Evolutionary conservation across 2,888 invertebrate genomes (phyloP).

Genomic region (Stegophylla sp.): DNA sequence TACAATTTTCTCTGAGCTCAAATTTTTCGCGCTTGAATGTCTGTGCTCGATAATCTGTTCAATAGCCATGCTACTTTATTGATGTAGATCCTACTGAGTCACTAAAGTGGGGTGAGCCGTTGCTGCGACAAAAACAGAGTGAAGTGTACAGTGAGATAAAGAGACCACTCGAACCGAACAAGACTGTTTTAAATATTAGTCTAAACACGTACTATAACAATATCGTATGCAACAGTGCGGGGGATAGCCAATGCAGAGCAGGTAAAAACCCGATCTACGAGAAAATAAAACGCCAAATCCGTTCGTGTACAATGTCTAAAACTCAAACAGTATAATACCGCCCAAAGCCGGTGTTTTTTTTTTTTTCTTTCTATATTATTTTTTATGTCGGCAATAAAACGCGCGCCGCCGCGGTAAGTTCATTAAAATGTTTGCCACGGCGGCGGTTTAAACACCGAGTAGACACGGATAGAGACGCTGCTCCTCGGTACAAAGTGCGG

Average conservation of each 20-base stretch:
- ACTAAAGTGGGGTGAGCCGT: no score
- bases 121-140: background rate
- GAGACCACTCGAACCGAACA: no score
- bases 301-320: background rate
- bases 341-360: background rate
- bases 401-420: background rate
- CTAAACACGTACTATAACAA: background rate
- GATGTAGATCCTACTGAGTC: no score
- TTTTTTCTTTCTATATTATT: background rate
- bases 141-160: no score
- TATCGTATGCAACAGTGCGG: background rate
- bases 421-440: background rate
- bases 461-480: background rate
- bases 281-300: background rate
- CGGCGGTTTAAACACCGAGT: constrained; percentile 15
- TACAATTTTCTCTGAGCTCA: no score
- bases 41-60: no score
- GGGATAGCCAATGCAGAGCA: no score
- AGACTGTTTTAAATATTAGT: no score
- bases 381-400: background rate
- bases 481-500: constrained; percentile 1
- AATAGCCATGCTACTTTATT: no score
- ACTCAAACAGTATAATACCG: background rate
- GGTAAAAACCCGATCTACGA: background rate
- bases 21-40: no score